A percentile compares a stretch with the other conserved stretches of the same genome.
phyloP scores from a whole-genome alignment of 2,797 vertebrate genomes.

The Acipenser ruthenus region DNA sequence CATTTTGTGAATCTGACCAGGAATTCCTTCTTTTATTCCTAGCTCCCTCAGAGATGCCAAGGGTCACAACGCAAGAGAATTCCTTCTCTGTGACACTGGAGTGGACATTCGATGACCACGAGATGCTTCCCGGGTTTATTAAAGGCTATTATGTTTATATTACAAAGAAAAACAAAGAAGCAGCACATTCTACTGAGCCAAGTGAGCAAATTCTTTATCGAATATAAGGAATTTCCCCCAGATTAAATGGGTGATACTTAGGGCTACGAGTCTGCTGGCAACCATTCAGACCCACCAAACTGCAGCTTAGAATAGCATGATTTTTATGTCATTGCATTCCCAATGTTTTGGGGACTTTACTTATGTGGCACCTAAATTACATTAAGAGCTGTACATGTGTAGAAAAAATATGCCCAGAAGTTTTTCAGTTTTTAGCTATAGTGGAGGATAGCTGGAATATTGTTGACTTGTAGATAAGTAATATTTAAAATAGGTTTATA shows the following conservation, averaged over 20 bases:
- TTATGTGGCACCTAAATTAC: not conserved
- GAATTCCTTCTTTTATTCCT: slow-evolving; percentile 19
- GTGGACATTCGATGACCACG: slow-evolving; percentile 51
- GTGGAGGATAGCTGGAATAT: too few species aligned
- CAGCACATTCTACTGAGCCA: not conserved
- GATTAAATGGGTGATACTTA: too few species aligned
- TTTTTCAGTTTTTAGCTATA: too few species aligned
- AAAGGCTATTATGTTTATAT: slow-evolving; percentile 58
- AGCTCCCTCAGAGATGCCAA: slow-evolving; percentile 35
- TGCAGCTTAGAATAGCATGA: too few species aligned
- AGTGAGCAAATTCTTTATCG: not conserved
- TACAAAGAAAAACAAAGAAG: slow-evolving; percentile 17
- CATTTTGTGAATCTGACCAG: not conserved
- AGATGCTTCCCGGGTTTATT: slow-evolving; percentile 59
- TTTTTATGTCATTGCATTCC: not conserved
- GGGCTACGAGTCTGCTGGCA: too few species aligned
- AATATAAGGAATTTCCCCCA: too few species aligned
- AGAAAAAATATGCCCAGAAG: too few species aligned
- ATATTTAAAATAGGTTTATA: too few species aligned
- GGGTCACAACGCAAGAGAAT: slow-evolving; percentile 22
- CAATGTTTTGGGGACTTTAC: not conserved
- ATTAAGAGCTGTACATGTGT: too few species aligned
- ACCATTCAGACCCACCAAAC: too few species aligned
- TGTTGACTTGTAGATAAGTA: too few species aligned
- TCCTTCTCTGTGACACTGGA: slow-evolving; percentile 49